Conservation (phyloP, 2,113 vertebrate species). For the Cyphomyrus plagiostoma region DNA sequence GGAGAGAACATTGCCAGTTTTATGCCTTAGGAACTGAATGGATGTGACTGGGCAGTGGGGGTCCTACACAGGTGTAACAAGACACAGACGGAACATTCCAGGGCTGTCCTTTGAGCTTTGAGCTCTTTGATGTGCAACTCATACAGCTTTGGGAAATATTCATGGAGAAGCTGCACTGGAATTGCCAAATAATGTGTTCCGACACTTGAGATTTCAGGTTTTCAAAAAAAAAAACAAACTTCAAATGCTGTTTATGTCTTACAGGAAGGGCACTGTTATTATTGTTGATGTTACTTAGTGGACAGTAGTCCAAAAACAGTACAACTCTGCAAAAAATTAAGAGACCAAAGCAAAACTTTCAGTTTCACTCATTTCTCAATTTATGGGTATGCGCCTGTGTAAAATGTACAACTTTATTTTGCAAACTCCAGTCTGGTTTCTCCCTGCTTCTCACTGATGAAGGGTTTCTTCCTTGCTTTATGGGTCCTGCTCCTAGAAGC, state of each 20-base stretch:
- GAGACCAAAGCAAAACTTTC: not conserved
- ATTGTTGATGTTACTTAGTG: not conserved
- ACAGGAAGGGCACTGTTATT: not conserved
- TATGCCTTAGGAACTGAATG: not conserved
- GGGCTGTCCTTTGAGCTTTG: not conserved
- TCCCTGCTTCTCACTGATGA: not conserved
- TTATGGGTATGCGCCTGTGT: not conserved
- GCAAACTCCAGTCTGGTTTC: not conserved
- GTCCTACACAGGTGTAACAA: not conserved
- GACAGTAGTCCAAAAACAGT: not conserved
- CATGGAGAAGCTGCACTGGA: constrained; percentile 5
- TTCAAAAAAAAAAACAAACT: not conserved
- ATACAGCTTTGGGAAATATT: constrained; percentile 17
- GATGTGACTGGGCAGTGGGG: not conserved
- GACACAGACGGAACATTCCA: not conserved
- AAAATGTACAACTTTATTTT: not conserved
- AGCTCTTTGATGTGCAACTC: not conserved
- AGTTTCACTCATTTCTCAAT: not conserved
- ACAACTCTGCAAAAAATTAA: not conserved
- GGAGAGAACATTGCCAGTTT: not conserved
- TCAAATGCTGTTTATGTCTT: not conserved
- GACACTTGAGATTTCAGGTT: not conserved
- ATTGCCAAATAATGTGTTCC: not conserved
- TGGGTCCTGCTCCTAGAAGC: not conserved
- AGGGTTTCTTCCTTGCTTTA: not conserved